Evolutionary conservation across 2,113 vertebrate species (phyloP).

Genomic region (Podarcis cretensis): DNA sequence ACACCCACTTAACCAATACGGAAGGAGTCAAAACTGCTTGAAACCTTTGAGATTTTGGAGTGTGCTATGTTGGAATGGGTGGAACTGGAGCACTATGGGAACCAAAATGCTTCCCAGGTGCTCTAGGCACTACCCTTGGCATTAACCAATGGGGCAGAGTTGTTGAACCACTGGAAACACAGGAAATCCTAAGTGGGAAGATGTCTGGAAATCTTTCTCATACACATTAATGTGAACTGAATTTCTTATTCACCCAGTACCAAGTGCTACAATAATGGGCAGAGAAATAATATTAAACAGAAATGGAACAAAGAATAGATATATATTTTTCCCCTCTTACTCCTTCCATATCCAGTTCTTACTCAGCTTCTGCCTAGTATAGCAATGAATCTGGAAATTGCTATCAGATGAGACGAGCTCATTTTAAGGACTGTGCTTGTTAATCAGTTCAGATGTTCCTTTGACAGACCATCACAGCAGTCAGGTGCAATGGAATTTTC

Average conservation of each 20-base stretch:
- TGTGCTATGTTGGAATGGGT: not conserved
- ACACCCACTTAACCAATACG: not conserved
- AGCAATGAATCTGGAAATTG: not conserved
- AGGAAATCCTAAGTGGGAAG: not conserved
- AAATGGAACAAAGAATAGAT: not conserved
- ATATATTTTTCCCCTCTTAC: not conserved
- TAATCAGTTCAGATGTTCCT: not conserved
- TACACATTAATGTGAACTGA: not conserved
- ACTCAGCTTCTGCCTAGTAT: not conserved
- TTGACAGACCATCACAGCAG: not conserved
- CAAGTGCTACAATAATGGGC: conserved; percentile 1
- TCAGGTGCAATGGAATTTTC: not conserved
- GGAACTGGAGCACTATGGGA: too few relatives aligned
- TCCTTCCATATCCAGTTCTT: not conserved
- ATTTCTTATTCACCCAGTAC: not conserved
- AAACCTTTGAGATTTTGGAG: not conserved
- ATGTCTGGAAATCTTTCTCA: not conserved
- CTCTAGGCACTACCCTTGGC: not conserved
- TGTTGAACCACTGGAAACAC: not conserved
- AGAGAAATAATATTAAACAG: conserved; percentile 7
- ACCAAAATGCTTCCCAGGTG: not conserved
- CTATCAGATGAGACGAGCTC: not conserved
- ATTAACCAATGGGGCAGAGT: not conserved
- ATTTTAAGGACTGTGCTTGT: not conserved
- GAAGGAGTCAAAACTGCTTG: not conserved